Evolutionary conservation across 2,113 vertebrate species (phyloP), one percentile per base, ranked within the genome.

Genomic region (Climacteris rufus): DNA sequence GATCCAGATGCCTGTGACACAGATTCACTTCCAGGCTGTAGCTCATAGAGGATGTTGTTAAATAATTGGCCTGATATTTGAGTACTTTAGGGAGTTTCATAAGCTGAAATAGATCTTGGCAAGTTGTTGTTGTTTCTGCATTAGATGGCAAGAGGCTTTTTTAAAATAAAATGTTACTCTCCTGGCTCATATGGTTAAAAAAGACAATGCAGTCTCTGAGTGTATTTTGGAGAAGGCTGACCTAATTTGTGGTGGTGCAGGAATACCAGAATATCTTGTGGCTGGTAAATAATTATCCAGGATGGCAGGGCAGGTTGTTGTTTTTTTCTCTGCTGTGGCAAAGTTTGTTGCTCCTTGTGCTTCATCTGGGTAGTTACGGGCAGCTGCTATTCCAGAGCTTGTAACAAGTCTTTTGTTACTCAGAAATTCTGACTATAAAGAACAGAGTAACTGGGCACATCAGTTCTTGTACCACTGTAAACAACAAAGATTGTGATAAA

Each of bases 241-340:
- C 45, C 18, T 77, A 35, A 74, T 57, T 69, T 45, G 57, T 90
- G 65, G 71, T 85, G 53, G 40, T 77, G 50, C 66, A 92, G 88
- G 83, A 94, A 39, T 90, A 56, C 28, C 47, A 65, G 53, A 88
- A 23, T 53, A 65, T n/a, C 25, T 70, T 83, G 23, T 82, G 84
- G 59, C 52, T 96, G 53, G 89, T 91, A 83, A 96, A 91, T 96
- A 85, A 96, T 91, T 91, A 80, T 42, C 70, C 53, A 85, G 45
- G 70, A 39, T 84, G 54, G 66, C 0, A 5, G 56, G 37, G 47
- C 37, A 91, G n/a, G 24, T 24, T 69, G 68, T 8, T 66, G 64
- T 68, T 42, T 60, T 40, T 5, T 30, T 74, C 45, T 93, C 22
- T 76, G 45, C 66, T 82, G 53, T 83, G 45, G 78, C 70, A 80